Base-by-base conservation (phyloP, 1,140 invertebrate species). In the Drosophila arawakana region DNA sequence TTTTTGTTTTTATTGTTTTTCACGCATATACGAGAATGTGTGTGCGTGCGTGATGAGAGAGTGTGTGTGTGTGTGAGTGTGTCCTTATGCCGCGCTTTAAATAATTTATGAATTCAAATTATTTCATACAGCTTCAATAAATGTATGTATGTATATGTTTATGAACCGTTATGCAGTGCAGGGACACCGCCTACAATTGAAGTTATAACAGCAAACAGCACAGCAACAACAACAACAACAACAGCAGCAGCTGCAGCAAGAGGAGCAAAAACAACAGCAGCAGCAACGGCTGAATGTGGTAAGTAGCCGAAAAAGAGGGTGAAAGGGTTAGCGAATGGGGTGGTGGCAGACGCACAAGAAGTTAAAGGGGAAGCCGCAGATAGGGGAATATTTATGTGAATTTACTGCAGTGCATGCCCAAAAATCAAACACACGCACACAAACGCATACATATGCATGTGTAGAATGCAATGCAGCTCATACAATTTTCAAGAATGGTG, bases 401-500 rank as follows among this genome's bases (percentile, higher is more conserved):
- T 39, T 18, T 47, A 50, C 35, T 62, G 58, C 66, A 59, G 59
- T 49, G 57, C 37, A 58, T 49, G 44, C 21, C 67, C 58, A 52
- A 70, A 30, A 74, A 75, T 71, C 67, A 75, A 70, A 71, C 18
- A 61, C 13, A 54, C 10, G 44, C n/a, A 69, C 21, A 55, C 3
- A 10, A 13, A 54, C 18, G 46, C 9, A 62, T 9, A 67, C 18
- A 55, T 7, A 39, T 39, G 9, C 9, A 61, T n/a, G 10, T 50
- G 52, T 34, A 54, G 15, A 69, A 58, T 58, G 67, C n/a, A 68
- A 67, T 76, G 57, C 68, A 76, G 43, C 10, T 43, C 44, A 76
- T 63, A 78, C 47, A 68, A 63, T 60, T 69, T 70, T 67, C 58
- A 77, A 82, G 83, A 86, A 86, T 73, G 76, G 70, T 86, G 82